Conservation (phyloP, 1,140 invertebrate species). For the Yoshiicerus persimilis region DNA sequence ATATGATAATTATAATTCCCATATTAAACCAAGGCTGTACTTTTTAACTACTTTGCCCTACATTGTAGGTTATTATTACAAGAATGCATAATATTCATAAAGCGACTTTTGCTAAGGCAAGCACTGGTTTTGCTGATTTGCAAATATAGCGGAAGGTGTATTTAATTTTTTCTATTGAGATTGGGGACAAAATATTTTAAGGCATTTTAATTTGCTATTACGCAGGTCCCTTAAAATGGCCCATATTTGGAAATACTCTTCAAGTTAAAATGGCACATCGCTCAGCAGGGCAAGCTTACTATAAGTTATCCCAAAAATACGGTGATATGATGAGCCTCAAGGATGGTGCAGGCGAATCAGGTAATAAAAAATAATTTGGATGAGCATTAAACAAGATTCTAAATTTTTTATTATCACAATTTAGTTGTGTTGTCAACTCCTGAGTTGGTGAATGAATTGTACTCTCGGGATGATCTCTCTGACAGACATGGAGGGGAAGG, state of each 20-base stretch:
- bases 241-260: background rate
- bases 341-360: background rate
- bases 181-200: no score
- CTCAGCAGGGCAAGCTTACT: background rate
- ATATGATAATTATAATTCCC: no score
- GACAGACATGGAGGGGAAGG: background rate
- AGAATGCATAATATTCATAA: no score
- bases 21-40: no score
- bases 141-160: background rate
- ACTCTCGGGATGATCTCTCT: background rate
- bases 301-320: background rate
- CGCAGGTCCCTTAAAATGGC: background rate
- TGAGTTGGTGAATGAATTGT: background rate
- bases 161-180: no score
- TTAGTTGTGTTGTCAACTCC: background rate
- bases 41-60: no score
- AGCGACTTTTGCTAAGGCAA: background rate
- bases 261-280: background rate
- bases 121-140: background rate
- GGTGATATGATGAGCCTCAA: background rate
- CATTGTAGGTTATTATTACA: no score
- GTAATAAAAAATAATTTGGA: background rate
- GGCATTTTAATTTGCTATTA: no score
- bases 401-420: no score
- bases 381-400: background rate